A percentile compares a stretch with the other conserved stretches of the same genome.
Evolutionary conservation across 2,888 invertebrate genomes (phyloP).

Genomic region (Drosophila setosimentum): DNA sequence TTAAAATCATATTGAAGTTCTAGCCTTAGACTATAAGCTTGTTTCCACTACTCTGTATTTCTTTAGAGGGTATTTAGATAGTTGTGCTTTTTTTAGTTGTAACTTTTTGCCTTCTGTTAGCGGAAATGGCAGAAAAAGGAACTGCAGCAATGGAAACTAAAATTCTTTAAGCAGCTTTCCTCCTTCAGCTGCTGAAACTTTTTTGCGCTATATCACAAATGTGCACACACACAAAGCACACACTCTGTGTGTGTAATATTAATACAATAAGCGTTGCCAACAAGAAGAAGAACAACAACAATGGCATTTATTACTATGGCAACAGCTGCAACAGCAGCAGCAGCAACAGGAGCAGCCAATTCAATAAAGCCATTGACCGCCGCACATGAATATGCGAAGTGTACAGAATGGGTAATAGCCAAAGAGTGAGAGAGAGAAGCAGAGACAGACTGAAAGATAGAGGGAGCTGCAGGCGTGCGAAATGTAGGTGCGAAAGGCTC

Average conservation of each 20-base stretch:
- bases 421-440: background rate
- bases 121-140: conserved; percentile 8
- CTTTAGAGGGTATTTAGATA: conserved; percentile 21
- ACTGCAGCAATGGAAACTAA: conserved; percentile 17
- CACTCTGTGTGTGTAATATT: conserved; percentile 2
- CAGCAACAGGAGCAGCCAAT: conserved; percentile 41
- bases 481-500: conserved; percentile 1
- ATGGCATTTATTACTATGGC: conserved; percentile 24
- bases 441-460: background rate
- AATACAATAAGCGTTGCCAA: conserved; percentile 35
- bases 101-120: conserved; percentile 3
- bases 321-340: conserved; percentile 44
- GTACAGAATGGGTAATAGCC: conserved; percentile 22
- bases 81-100: background rate
- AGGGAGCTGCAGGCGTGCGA: background rate
- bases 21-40: background rate
- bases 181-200: conserved; percentile 43
- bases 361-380: conserved; percentile 68
- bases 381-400: conserved; percentile 49
- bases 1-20: background rate
- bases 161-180: conserved; percentile 63
- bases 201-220: conserved; percentile 49
- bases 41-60: background rate
- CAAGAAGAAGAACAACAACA: conserved; percentile 10
- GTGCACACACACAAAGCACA: conserved; percentile 14